Base-by-base conservation (phyloP, 23 tunicate species). In the Diplosoma virens region DNA sequence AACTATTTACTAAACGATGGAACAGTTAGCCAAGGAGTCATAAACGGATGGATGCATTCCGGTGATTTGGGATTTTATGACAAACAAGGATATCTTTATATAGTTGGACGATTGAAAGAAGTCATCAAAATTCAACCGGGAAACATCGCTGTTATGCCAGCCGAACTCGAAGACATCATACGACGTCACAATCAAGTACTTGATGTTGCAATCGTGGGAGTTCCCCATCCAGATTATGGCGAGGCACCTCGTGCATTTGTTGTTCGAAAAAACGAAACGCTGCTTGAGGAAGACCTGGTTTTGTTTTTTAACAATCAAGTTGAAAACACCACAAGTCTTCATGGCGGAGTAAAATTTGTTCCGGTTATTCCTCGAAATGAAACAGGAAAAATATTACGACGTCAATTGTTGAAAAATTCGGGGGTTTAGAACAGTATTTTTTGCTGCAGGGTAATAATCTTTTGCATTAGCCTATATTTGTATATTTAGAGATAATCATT, bases 31-130 rank as follows among this genome's bases (percentile, higher is more conserved):
- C 29, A 36, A n/a, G n/a, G n/a, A n/a, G 65, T 75, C 23, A 59
- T 81, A 11, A 81, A 85, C 25, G 97, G 97, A 20, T 92, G 97
- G 97, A 75, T 92, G 32, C 97, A 85, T 48, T 86, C 97, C 31
- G 97, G 97, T 1, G 97, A 92, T 70, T 86, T 92, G 25, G 97
- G 97, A 0, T 85, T 85, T 47, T 92, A 73, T 63, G 97, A 92
- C 53, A 80, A 92, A 59, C 16, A 58, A 61, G 92, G 84, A 11
- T 55, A 31, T 29, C 16, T 92, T 34, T 92, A 67, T 76, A 64
- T 92, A 60, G 83, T 85, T 32, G 97, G 87, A 47, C 61, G 97
- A 46, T 24, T 85, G 52, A 92, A 92, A 78, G 97, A 92, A 37
- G 58, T 80, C 22, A 90, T 90, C 48, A 90, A 90, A 67, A 68